These are phyloP conservation scores for Micronycteris hirsuta DNA, from an alignment of 2,113 vertebrate genomes.

Conservation along the genomic window DNA sequence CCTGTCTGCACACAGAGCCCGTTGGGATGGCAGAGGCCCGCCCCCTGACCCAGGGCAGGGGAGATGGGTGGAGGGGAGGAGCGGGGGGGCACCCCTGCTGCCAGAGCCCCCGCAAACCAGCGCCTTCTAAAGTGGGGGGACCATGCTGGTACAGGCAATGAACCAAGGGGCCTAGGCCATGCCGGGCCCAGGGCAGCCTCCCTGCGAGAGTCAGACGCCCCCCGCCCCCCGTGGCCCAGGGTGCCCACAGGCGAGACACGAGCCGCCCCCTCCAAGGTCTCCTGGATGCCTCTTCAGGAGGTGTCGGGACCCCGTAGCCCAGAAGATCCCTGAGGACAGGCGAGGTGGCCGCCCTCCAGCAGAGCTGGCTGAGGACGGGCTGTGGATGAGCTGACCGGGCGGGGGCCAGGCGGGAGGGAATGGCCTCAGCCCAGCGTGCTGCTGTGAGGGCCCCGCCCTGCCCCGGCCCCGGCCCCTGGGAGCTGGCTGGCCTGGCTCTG, in stretches of 20 bases:
- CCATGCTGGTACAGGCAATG: neutral
- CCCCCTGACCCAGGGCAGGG: neutral
- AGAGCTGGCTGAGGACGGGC: neutral
- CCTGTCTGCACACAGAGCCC: neutral
- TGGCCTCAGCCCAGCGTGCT: neutral
- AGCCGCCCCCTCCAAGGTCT: neutral
- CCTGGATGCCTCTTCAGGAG: neutral
- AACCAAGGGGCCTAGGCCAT: neutral
- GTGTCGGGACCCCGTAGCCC: neutral
- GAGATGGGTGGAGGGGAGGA: neutral
- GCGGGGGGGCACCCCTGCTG: neutral
- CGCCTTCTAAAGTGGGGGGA: neutral
- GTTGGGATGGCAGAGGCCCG: fast-evolving
- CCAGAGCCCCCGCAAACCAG: neutral
- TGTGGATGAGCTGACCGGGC: neutral
- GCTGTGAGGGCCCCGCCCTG: neutral
- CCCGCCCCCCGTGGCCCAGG: neutral
- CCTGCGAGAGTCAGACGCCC: neutral
- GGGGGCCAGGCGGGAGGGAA: neutral
- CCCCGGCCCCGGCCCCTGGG: fast-evolving
- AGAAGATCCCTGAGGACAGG: neutral
- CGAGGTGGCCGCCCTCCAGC: fast-evolving
- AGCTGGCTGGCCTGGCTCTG: neutral
- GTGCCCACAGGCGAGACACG: neutral
- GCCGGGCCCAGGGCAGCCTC: neutral